These are phyloP conservation scores for Balanococcus diminutus DNA, from an alignment of 2,888 invertebrate species.

Conservation along the genomic window DNA sequence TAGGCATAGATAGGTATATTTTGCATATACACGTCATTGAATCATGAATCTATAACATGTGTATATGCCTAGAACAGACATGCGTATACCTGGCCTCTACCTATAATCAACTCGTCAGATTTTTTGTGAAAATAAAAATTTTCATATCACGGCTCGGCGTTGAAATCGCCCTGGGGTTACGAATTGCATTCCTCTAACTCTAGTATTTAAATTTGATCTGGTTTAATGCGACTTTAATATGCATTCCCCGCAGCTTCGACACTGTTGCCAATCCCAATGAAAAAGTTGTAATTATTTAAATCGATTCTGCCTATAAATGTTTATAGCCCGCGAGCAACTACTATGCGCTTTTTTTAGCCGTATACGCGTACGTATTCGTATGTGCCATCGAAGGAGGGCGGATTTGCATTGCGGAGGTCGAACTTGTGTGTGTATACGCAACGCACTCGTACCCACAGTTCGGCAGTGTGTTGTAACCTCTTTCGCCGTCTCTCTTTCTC, in stretches of 20 bases:
- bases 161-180: constrained; percentile 20
- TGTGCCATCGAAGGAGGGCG: constrained; percentile 31
- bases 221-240: constrained; percentile 41
- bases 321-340: constrained; percentile 33
- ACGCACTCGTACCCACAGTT: not conserved
- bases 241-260: constrained; percentile 31
- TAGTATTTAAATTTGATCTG: constrained; percentile 49
- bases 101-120: constrained; percentile 11
- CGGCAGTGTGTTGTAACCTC: constrained; percentile 44
- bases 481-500: not conserved
- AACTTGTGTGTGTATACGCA: not conserved
- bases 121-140: constrained; percentile 34
- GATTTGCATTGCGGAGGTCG: constrained; percentile 52
- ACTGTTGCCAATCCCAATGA: constrained; percentile 48
- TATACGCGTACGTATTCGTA: not conserved
- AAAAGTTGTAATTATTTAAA: constrained; percentile 50
- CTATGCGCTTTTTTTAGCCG: constrained; percentile 46
- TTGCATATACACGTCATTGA: constrained; percentile 1
- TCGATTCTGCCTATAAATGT: constrained; percentile 51
- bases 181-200: constrained; percentile 39
- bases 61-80: not conserved
- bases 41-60: not conserved
- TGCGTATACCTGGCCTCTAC: not conserved
- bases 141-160: constrained; percentile 13
- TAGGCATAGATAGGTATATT: not conserved